Conservation (phyloP, 2,797 vertebrate genomes). For the Pelodytes ibericus region DNA sequence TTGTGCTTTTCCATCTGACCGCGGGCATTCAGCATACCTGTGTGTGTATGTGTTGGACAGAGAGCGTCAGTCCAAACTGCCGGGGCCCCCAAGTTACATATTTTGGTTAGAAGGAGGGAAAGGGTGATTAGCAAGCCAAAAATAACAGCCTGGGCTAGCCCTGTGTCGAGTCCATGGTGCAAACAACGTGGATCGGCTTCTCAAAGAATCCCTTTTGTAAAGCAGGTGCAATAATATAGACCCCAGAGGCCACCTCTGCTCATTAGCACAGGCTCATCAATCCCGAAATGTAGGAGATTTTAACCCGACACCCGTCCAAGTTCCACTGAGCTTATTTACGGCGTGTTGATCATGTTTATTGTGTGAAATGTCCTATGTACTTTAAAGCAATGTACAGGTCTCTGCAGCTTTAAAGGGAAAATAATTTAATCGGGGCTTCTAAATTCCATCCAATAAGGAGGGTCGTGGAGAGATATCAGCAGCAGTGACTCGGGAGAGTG, state of each 20-base stretch:
- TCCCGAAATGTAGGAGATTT: background rate
- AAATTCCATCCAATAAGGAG: too few relatives aligned
- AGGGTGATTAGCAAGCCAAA: conserved; percentile 23
- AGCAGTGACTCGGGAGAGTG: too few relatives aligned
- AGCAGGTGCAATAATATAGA: conserved; percentile 49
- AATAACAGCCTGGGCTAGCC: conserved; percentile 14
- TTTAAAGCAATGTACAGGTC: too few relatives aligned
- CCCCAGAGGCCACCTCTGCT: background rate
- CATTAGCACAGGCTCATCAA: background rate
- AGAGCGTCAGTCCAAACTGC: background rate
- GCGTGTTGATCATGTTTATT: too few relatives aligned
- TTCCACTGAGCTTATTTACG: background rate
- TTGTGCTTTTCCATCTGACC: conserved; percentile 30
- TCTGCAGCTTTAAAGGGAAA: too few relatives aligned
- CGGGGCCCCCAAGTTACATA: conserved; percentile 34
- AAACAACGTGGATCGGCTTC: conserved; percentile 5
- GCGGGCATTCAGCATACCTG: conserved; percentile 14
- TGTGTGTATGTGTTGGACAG: background rate
- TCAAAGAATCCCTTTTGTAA: conserved; percentile 24
- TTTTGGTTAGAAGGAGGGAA: conserved; percentile 49
- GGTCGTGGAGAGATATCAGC: too few relatives aligned
- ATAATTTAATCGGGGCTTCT: too few relatives aligned
- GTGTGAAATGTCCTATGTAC: too few relatives aligned
- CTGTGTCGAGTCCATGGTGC: background rate
- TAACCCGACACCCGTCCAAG: background rate